These are phyloP conservation scores for Napeogenes sylphis DNA, from an alignment of 2,888 invertebrate species.

Conservation along the genomic window DNA sequence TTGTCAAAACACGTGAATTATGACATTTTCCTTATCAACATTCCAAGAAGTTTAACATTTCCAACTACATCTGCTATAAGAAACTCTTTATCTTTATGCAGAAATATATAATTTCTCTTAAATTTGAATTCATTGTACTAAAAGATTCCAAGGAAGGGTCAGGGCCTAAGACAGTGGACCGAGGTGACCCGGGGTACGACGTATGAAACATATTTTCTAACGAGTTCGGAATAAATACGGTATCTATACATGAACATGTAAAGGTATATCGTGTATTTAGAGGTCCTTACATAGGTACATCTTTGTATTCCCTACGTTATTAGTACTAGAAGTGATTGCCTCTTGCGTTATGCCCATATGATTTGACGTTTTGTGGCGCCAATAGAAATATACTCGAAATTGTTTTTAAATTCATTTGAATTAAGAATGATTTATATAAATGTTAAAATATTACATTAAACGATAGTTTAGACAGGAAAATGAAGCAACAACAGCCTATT, in stretches of 20 bases:
- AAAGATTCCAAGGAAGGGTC: constrained; percentile 25
- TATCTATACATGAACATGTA: neutral
- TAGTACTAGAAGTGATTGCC: no score
- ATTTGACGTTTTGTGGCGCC: no score
- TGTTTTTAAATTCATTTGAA: no score
- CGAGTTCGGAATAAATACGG: constrained; percentile 49
- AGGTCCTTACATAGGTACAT: no score
- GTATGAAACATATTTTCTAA: constrained; percentile 47
- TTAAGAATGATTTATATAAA: no score
- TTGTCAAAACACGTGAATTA: neutral
- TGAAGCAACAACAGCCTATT: no score
- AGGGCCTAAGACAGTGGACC: constrained; percentile 36
- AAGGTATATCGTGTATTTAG: no score
- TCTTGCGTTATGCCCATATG: no score
- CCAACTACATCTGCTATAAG: constrained; percentile 59
- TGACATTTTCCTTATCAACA: constrained; percentile 44
- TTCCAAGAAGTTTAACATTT: constrained; percentile 41
- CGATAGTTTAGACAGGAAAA: no score
- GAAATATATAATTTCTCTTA: constrained; percentile 46
- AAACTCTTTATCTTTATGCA: constrained; percentile 52
- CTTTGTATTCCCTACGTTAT: no score
- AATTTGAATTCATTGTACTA: constrained; percentile 22
- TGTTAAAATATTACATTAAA: no score
- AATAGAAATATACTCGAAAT: no score
- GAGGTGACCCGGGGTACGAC: constrained; percentile 48